Conservation (phyloP, 2,113 vertebrate genomes). For the Eonycteris spelaea region DNA sequence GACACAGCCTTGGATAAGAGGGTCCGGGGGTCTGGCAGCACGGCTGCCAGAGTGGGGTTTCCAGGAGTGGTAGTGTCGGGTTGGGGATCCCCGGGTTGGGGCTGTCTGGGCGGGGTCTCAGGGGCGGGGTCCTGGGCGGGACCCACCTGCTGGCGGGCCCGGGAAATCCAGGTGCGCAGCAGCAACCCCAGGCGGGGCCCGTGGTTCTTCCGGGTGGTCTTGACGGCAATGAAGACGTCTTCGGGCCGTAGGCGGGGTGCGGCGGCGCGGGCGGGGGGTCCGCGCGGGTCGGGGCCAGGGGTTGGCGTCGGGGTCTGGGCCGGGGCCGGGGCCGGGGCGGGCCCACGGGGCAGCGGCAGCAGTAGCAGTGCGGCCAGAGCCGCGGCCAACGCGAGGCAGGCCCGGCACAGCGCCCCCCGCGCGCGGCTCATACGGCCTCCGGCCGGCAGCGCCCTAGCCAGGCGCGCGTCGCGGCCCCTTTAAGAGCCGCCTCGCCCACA, state of each 20-base stretch:
- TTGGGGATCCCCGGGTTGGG: too few species aligned
- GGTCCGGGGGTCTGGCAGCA: too few species aligned
- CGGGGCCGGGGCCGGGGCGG: background rate
- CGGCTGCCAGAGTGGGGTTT: too few species aligned
- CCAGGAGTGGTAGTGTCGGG: background rate
- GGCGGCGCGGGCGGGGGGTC: background rate
- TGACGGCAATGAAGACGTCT: slow-evolving; percentile 96
- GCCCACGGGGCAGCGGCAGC: slow-evolving; percentile 80
- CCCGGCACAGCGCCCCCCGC: slow-evolving; percentile 82
- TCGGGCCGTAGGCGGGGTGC: slow-evolving; percentile 81
- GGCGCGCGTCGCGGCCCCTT: slow-evolving; percentile 69
- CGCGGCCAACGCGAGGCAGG: slow-evolving; percentile 89
- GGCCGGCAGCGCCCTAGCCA: background rate
- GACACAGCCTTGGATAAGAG: background rate
- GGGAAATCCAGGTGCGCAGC: slow-evolving; percentile 94
- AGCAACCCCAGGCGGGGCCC: slow-evolving; percentile 90
- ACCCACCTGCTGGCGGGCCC: slow-evolving; percentile 88
- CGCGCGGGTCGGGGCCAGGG: slow-evolving; percentile 20
- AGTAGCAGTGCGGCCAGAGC: slow-evolving; percentile 87
- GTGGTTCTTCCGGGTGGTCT: slow-evolving; percentile 96
- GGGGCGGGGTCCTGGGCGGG: too few species aligned
- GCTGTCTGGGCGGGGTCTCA: too few species aligned
- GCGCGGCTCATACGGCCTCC: slow-evolving; percentile 54
- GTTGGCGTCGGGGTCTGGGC: slow-evolving; percentile 63
- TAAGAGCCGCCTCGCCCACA: slow-evolving; percentile 68